These are phyloP conservation scores for Ceratothoa steindachneri DNA, from an alignment of 2,888 invertebrate genomes.

Conservation along the genomic window DNA sequence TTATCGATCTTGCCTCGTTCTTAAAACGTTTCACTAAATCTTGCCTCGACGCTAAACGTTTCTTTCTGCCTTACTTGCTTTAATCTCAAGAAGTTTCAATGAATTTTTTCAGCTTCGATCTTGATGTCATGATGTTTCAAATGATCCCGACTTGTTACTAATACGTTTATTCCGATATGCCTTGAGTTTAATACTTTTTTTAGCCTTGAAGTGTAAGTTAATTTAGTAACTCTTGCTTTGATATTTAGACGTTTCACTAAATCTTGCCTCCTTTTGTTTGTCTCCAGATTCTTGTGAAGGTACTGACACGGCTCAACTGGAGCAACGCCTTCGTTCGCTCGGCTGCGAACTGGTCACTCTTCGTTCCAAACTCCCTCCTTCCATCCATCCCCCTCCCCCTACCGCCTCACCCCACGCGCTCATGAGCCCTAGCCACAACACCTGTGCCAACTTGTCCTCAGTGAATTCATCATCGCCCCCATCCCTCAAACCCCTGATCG, in stretches of 20 bases:
- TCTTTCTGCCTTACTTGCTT: too few relatives aligned
- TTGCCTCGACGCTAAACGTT: too few relatives aligned
- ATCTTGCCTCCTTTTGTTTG: constrained; percentile 34
- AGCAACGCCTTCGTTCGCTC: constrained; percentile 82
- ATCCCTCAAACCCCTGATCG: constrained; percentile 51
- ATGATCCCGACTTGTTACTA: too few relatives aligned
- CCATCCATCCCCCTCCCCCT: constrained; percentile 48
- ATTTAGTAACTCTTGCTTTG: too few relatives aligned
- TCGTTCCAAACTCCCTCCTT: constrained; percentile 69
- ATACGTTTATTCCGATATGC: constrained; percentile 7
- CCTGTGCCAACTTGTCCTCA: background rate
- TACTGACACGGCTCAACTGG: constrained; percentile 88
- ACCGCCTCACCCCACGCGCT: constrained; percentile 20
- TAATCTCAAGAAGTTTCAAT: too few relatives aligned
- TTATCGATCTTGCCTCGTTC: too few relatives aligned
- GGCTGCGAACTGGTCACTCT: constrained; percentile 88
- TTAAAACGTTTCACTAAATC: too few relatives aligned
- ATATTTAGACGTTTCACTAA: background rate
- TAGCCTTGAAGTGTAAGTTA: too few relatives aligned
- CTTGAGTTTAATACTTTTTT: too few relatives aligned
- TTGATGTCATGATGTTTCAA: too few relatives aligned
- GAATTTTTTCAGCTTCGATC: too few relatives aligned
- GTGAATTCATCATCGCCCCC: constrained; percentile 50
- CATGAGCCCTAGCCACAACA: constrained; percentile 25
- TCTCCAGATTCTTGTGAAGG: constrained; percentile 85